phyloP scores from a whole-genome alignment of 2,113 vertebrate species.

The Acanthisitta chloris region DNA sequence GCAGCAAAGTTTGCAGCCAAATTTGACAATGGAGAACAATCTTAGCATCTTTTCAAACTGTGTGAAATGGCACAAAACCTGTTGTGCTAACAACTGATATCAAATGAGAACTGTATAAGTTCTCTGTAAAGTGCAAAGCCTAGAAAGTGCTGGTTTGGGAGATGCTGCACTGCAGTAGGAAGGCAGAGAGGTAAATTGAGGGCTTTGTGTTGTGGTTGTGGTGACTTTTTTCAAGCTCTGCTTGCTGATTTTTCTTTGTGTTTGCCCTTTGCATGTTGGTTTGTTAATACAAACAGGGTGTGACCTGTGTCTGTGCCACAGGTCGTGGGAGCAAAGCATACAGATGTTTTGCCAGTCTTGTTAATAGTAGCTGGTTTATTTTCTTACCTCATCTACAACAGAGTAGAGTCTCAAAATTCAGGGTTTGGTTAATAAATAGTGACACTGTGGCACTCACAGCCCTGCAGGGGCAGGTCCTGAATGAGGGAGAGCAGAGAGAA shows the following conservation, averaged over 20 bases:
- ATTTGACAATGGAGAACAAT: neutral
- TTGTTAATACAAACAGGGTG: neutral
- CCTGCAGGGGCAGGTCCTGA: neutral
- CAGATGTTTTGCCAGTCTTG: neutral
- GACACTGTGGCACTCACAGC: neutral
- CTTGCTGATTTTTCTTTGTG: neutral
- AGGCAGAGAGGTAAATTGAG: neutral
- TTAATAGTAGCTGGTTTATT: slow-evolving; percentile 16
- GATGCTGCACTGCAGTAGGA: neutral
- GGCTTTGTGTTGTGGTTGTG: neutral
- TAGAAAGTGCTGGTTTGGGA: neutral
- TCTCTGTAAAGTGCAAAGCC: neutral
- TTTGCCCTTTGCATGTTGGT: neutral
- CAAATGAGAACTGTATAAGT: neutral
- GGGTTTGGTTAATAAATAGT: slow-evolving; percentile 21
- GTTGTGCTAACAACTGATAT: too few species aligned
- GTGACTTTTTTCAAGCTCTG: neutral
- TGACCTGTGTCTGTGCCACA: rapidly evolving
- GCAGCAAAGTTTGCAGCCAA: neutral
- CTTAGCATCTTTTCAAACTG: rapidly evolving
- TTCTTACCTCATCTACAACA: neutral
- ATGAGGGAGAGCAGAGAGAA: neutral
- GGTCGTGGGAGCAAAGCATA: neutral
- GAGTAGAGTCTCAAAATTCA: neutral
- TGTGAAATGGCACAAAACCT: neutral